phyloP scores from a whole-genome alignment of 2,113 vertebrate genomes.

The Anolis carolinensis region DNA sequence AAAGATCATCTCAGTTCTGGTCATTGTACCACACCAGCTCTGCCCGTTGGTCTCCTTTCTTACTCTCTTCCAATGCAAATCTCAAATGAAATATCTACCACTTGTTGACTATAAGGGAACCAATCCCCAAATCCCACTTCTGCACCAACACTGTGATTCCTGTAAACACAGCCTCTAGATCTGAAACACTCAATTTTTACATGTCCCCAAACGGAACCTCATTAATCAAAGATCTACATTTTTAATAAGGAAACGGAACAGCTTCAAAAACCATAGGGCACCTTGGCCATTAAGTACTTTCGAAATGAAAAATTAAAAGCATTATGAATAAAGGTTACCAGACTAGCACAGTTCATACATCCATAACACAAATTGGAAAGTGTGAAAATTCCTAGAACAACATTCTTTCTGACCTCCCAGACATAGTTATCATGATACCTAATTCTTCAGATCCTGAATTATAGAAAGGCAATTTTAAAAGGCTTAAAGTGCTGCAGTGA shows the following conservation, averaged over 20 bases:
- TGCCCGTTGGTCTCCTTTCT: not conserved
- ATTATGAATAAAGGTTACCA: not conserved
- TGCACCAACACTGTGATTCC: not conserved
- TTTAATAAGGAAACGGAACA: not conserved
- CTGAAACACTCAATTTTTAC: not conserved
- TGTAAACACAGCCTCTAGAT: not conserved
- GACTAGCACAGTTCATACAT: not conserved
- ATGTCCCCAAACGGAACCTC: not conserved
- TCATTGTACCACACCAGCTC: not conserved
- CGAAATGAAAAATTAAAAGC: constrained; percentile 16
- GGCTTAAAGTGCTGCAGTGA: not conserved
- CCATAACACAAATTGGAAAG: constrained; percentile 17
- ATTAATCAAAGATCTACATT: constrained; percentile 15
- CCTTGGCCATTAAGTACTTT: not conserved
- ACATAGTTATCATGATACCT: constrained; percentile 8
- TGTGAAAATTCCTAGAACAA: constrained; percentile 29
- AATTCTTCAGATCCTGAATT: constrained; percentile 20
- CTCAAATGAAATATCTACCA: not conserved
- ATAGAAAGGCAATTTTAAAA: constrained; percentile 27
- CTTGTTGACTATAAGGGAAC: not conserved
- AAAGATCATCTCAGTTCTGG: not conserved
- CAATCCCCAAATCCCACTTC: not conserved
- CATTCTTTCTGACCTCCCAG: constrained; percentile 1
- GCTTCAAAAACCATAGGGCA: not conserved
- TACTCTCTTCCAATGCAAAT: not conserved